These are phyloP conservation scores for Scomber colias DNA, from an alignment of 2,113 vertebrate genomes.

Conservation along the genomic window DNA sequence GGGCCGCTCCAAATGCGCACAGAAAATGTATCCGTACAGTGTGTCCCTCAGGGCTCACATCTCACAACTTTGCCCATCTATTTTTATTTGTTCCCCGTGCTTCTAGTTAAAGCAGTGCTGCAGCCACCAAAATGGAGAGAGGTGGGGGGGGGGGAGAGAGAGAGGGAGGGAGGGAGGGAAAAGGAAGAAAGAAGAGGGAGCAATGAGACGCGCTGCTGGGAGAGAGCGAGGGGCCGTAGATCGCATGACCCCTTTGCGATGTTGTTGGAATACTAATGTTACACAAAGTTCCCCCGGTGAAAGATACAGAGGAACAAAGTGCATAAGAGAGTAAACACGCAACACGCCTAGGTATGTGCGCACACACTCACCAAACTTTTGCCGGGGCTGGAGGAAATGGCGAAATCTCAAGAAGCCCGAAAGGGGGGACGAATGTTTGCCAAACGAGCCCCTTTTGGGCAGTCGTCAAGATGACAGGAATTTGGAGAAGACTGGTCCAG, in stretches of 20 bases:
- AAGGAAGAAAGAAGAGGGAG: not conserved
- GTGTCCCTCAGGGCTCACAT: constrained; percentile 74
- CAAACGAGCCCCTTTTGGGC: constrained; percentile 46
- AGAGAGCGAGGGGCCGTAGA: constrained; percentile 63
- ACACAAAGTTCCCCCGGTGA: constrained; percentile 56
- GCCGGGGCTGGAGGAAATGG: not conserved
- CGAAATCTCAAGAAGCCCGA: not conserved
- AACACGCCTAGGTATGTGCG: not conserved
- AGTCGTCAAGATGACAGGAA: constrained; percentile 26
- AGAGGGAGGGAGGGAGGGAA: too few species aligned
- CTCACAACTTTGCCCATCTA: constrained; percentile 80
- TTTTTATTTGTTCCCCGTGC: constrained; percentile 79
- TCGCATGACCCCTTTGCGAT: constrained; percentile 65
- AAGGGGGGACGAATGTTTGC: not conserved
- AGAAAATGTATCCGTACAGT: constrained; percentile 73
- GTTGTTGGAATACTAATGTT: constrained; percentile 74
- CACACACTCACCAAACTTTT: constrained; percentile 3
- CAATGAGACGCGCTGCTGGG: constrained; percentile 57
- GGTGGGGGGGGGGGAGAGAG: not conserved
- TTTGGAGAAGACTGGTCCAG: constrained; percentile 28
- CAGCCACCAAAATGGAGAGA: constrained; percentile 68
- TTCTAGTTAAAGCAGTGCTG: constrained; percentile 73
- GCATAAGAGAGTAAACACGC: constrained; percentile 30
- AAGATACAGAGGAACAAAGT: constrained; percentile 65
- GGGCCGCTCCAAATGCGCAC: constrained; percentile 60